Conservation (phyloP, 2,797 vertebrate species). For the Anabas testudineus region DNA sequence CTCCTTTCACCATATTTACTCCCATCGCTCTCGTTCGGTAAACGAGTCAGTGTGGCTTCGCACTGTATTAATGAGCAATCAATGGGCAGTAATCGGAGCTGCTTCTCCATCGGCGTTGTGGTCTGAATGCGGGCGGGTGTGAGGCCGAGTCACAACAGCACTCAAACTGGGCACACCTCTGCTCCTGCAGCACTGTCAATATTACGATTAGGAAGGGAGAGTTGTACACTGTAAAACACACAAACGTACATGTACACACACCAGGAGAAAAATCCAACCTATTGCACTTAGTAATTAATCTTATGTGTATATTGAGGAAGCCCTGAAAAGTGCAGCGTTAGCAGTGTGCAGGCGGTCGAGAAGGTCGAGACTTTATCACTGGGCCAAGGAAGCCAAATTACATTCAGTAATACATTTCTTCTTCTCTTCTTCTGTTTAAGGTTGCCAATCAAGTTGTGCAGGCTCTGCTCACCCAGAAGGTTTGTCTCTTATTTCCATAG, state of each 20-base stretch:
- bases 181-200: constrained; percentile 42
- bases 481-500: constrained; percentile 69
- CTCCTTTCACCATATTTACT: constrained; percentile 69
- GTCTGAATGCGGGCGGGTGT: constrained; percentile 46
- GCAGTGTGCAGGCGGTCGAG: not conserved
- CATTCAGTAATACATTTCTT: not conserved
- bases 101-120: constrained; percentile 49
- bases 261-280: not conserved
- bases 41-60: constrained; percentile 56
- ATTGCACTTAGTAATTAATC: constrained; percentile 8
- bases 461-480: constrained; percentile 96
- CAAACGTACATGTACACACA: not conserved
- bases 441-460: constrained; percentile 96
- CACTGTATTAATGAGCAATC: constrained; percentile 80
- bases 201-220: constrained; percentile 26
- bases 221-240: not conserved
- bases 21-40: constrained; percentile 59
- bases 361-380: not conserved
- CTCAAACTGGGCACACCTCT: constrained; percentile 38
- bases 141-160: constrained; percentile 48
- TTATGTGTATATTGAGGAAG: constrained; percentile 18
- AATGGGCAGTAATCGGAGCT: constrained; percentile 76
- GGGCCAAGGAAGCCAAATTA: constrained; percentile 1
- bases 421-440: constrained; percentile 68
- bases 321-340: not conserved